Conservation (phyloP, 2,797 vertebrate genomes). For the Momotus momota region DNA sequence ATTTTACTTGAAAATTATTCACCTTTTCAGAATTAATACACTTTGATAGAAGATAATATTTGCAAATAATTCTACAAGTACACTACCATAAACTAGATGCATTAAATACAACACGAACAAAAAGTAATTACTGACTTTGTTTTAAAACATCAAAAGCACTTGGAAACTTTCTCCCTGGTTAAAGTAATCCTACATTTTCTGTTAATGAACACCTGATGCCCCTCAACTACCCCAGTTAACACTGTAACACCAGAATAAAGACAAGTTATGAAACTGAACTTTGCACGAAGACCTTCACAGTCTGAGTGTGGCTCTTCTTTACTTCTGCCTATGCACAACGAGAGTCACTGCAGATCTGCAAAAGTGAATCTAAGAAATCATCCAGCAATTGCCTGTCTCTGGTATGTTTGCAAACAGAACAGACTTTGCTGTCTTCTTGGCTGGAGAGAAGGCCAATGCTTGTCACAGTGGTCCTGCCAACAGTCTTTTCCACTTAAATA, state of each 20-base stretch:
- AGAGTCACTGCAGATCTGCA: neutral
- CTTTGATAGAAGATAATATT: neutral
- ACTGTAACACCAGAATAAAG: neutral
- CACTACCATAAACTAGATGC: neutral
- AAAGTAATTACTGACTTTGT: neutral
- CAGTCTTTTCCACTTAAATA: neutral
- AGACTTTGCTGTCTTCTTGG: neutral
- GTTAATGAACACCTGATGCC: neutral
- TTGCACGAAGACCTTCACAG: neutral
- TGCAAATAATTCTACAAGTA: neutral
- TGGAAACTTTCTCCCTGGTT: neutral
- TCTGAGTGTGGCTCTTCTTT: neutral
- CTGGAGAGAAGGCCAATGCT: neutral
- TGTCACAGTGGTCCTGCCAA: neutral
- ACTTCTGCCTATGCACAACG: neutral
- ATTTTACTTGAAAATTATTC: neutral
- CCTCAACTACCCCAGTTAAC: neutral
- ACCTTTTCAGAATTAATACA: neutral
- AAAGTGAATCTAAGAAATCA: neutral
- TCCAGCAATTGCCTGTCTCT: accelerated
- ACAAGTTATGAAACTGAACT: neutral
- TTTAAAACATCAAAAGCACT: neutral
- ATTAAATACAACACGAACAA: neutral
- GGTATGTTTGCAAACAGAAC: neutral
- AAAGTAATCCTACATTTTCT: neutral